Conservation (phyloP, 1,140 invertebrate species). For the Mycetomoellerius zeteki region DNA sequence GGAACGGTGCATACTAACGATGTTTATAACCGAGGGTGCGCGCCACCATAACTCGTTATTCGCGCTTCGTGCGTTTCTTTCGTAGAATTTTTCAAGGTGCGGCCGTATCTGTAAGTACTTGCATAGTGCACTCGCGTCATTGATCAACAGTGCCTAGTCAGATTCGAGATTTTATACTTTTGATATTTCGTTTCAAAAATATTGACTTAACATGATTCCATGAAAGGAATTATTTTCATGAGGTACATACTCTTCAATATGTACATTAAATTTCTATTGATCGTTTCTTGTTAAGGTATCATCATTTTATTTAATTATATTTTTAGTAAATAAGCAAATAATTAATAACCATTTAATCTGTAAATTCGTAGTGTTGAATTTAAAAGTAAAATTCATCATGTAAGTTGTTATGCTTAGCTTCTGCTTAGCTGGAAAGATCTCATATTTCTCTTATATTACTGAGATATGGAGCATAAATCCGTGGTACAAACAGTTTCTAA, state of each 20-base stretch:
- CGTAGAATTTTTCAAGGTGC: conserved; percentile 40
- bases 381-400: not conserved
- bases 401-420: not conserved
- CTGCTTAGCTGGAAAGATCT: not conserved
- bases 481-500: conserved; percentile 54
- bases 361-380: not conserved
- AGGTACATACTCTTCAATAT: not conserved
- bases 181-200: not conserved
- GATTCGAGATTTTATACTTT: not conserved
- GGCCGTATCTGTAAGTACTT: not conserved
- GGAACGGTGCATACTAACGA: conserved; percentile 78
- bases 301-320: not conserved
- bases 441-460: conserved; percentile 38
- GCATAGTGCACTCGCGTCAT: conserved; percentile 3
- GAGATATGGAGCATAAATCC: conserved; percentile 23
- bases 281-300: not conserved
- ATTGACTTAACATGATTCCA: not conserved
- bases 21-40: conserved; percentile 74
- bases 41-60: conserved; percentile 36
- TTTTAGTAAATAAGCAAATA: conserved; percentile 11
- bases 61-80: conserved; percentile 16
- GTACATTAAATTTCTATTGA: not conserved
- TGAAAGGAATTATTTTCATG: not conserved
- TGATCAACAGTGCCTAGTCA: not conserved
- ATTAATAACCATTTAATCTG: conserved; percentile 2